These are phyloP conservation scores for Pseudorhombus dupliciocellatus DNA, from an alignment of 2,113 vertebrate genomes.

Conservation along the genomic window DNA sequence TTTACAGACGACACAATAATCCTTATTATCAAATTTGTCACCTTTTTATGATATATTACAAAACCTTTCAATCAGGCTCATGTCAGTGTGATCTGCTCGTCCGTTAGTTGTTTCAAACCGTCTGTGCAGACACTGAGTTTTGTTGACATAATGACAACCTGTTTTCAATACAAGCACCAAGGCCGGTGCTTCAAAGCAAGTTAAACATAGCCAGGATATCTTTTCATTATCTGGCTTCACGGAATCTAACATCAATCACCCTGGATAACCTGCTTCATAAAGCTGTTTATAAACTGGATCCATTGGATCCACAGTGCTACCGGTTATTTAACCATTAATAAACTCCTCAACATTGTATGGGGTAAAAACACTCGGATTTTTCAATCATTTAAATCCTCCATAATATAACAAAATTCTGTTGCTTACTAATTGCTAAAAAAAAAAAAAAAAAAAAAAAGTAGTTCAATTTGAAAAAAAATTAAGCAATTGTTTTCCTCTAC, in stretches of 20 bases:
- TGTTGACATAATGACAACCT: slow-evolving; percentile 48
- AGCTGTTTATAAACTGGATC: neutral
- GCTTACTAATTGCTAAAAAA: too few species aligned
- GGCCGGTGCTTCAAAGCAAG: neutral
- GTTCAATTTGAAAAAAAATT: too few species aligned
- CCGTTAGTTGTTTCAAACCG: neutral
- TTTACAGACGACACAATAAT: neutral
- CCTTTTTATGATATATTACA: neutral
- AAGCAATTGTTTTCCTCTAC: too few species aligned
- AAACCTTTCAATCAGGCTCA: neutral
- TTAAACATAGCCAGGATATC: neutral
- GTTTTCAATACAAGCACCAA: slow-evolving; percentile 39
- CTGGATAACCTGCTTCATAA: neutral
- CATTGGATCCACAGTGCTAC: too few species aligned
- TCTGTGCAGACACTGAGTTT: neutral
- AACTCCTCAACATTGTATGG: too few species aligned
- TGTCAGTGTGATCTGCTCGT: neutral
- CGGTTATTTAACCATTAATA: too few species aligned
- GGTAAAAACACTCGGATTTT: too few species aligned
- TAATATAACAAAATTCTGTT: too few species aligned
- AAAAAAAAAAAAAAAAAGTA: too few species aligned
- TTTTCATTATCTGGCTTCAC: neutral
- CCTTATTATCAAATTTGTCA: neutral
- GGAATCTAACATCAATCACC: neutral
- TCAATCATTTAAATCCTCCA: too few species aligned